Percentiles rank a stretch among this genome's conserved stretches.
phyloP scores from a whole-genome alignment of 2,113 vertebrate species.

The Todiramphus chloris region DNA sequence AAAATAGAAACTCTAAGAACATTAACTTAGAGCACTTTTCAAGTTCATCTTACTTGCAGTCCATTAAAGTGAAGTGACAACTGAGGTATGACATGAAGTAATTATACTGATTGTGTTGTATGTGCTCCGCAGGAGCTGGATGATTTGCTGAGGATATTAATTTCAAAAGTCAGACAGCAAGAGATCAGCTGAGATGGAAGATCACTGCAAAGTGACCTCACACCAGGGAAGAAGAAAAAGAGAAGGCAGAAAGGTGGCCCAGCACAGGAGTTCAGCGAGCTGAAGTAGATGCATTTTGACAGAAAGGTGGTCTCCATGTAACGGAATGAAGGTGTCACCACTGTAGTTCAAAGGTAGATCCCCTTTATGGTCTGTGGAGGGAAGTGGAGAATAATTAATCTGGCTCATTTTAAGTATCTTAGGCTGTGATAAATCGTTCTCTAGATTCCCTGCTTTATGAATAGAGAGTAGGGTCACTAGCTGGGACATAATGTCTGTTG shows the following conservation, averaged over 20 bases:
- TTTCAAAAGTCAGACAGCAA: slow-evolving; percentile 38
- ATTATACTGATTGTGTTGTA: slow-evolving; percentile 59
- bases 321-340: neutral
- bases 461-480: neutral
- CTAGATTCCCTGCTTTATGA: neutral
- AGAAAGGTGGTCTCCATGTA: neutral
- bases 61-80: slow-evolving; percentile 54
- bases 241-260: neutral
- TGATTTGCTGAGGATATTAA: slow-evolving; percentile 52
- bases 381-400: neutral
- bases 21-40: slow-evolving; percentile 20
- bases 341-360: neutral
- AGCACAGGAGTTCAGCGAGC: neutral
- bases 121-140: neutral
- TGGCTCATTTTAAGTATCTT: neutral
- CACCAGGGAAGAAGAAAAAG: neutral
- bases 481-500: neutral
- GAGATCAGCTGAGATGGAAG: slow-evolving; percentile 42
- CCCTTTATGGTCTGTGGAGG: neutral
- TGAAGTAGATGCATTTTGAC: neutral
- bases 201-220: slow-evolving; percentile 42
- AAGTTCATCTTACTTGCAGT: slow-evolving; percentile 43
- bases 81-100: slow-evolving; percentile 43
- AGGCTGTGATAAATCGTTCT: neutral
- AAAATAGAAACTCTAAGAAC: slow-evolving; percentile 39